These are phyloP conservation scores for Karalla daura DNA, from an alignment of 2,797 vertebrate species.

Conservation along the genomic window DNA sequence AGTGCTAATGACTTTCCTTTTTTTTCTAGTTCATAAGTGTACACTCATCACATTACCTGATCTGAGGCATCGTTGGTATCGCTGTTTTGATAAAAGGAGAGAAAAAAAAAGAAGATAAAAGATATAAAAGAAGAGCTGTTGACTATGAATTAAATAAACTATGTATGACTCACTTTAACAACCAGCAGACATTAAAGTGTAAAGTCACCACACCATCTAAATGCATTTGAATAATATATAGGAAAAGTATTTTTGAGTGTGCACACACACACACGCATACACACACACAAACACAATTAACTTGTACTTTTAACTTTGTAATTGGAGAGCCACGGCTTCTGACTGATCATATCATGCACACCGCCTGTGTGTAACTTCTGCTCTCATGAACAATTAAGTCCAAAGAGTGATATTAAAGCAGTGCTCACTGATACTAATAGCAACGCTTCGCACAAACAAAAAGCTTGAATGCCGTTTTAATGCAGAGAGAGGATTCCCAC, in stretches of 20 bases:
- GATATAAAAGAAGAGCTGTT: no score
- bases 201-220: background rate
- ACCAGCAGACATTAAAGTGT: no score
- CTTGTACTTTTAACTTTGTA: no score
- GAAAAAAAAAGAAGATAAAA: no score
- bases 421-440: background rate
- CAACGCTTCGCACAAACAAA: background rate
- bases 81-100: background rate
- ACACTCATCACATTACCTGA: background rate
- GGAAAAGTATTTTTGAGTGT: background rate
- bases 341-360: background rate
- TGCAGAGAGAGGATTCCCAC: background rate
- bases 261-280: no score
- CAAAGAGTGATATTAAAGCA: background rate
- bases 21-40: background rate
- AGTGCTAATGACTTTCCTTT: background rate
- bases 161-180: no score
- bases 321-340: background rate
- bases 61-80: background rate
- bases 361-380: background rate
- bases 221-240: background rate
- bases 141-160: no score
- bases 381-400: conserved; percentile 1
- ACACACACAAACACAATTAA: no score
- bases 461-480: background rate